Evolutionary conservation across 2,888 invertebrate species (phyloP).

Genomic region (Chydorus sphaericus): DNA sequence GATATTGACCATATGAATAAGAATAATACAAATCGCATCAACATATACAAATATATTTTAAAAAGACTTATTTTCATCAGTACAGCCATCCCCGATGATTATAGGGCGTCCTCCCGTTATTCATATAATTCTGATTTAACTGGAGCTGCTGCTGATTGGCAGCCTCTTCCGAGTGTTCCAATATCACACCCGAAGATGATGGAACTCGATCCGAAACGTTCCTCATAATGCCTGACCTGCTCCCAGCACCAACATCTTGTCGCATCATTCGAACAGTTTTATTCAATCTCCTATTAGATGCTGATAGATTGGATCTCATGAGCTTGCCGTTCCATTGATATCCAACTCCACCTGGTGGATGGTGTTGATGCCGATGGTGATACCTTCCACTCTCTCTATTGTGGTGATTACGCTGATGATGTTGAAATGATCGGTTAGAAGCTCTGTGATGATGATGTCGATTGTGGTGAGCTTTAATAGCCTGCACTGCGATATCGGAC

Average conservation of each 20-base stretch:
- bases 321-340: background rate
- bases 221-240: background rate
- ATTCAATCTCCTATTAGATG: background rate
- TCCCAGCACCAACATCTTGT: too few relatives aligned
- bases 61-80: too few relatives aligned
- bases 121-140: constrained; percentile 4
- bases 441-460: background rate
- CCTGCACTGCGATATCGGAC: background rate
- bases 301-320: too few relatives aligned
- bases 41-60: too few relatives aligned
- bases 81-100: constrained; percentile 9
- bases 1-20: too few relatives aligned
- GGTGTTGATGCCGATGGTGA: background rate
- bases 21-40: too few relatives aligned
- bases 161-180: constrained; percentile 20
- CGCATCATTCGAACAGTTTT: background rate
- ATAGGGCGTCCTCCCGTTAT: constrained; percentile 1
- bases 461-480: background rate
- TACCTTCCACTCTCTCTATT: background rate
- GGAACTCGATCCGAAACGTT: background rate
- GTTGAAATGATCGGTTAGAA: background rate
- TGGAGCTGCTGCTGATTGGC: background rate
- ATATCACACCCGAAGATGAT: too few relatives aligned
- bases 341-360: background rate
- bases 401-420: background rate